These are phyloP conservation scores for Platerodrilus igneus DNA, from an alignment of 2,888 invertebrate species.

Conservation along the genomic window DNA sequence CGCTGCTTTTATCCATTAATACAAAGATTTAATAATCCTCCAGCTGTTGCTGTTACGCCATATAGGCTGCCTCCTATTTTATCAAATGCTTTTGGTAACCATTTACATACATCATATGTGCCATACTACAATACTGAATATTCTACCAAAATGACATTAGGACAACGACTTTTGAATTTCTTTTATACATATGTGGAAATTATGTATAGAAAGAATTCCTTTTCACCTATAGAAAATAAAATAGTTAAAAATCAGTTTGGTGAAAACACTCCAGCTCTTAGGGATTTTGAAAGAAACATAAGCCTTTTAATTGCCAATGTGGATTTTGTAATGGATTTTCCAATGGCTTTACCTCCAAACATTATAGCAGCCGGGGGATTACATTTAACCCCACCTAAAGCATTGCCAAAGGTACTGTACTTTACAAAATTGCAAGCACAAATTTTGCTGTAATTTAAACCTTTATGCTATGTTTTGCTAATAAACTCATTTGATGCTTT, in stretches of 20 bases:
- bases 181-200: slow-evolving; percentile 23
- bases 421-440: no score
- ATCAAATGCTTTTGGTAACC: slow-evolving; percentile 26
- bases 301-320: slow-evolving; percentile 38
- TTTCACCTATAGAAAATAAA: slow-evolving; percentile 25
- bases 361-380: slow-evolving; percentile 43
- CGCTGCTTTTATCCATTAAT: slow-evolving; percentile 31
- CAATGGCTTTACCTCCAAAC: slow-evolving; percentile 40
- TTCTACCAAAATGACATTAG: slow-evolving; percentile 31
- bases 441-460: no score
- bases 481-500: no score
- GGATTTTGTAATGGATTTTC: slow-evolving; percentile 36
- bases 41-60: slow-evolving; percentile 28
- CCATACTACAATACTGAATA: slow-evolving; percentile 31
- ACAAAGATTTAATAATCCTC: slow-evolving; percentile 29
- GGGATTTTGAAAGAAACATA: slow-evolving; percentile 33
- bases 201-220: slow-evolving; percentile 25
- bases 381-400: slow-evolving; percentile 34
- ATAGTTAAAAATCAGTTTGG: slow-evolving; percentile 32
- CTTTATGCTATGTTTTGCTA: slow-evolving; percentile 36
- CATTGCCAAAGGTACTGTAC: slow-evolving; percentile 37
- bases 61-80: slow-evolving; percentile 28
- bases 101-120: slow-evolving; percentile 32
- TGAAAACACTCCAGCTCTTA: slow-evolving; percentile 29
- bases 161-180: slow-evolving; percentile 31